phyloP scores from a whole-genome alignment of 2,797 vertebrate species.

The Onychomys torridus region DNA sequence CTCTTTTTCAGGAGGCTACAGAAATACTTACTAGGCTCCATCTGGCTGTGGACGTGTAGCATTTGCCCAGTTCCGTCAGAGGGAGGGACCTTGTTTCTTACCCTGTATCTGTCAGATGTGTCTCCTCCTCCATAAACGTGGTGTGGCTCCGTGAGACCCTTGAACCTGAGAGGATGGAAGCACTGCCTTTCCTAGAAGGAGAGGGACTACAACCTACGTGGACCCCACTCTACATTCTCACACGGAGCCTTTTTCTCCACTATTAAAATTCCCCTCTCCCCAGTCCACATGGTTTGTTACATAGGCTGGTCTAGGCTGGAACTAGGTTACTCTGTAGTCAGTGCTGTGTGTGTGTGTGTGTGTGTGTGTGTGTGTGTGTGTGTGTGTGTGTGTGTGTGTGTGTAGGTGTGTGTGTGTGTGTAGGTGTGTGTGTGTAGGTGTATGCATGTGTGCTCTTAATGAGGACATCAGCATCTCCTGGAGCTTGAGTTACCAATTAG shows the following conservation, averaged over 20 bases:
- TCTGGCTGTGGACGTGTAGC: background rate
- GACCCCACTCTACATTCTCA: background rate
- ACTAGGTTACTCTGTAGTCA: background rate
- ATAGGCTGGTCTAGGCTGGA: background rate
- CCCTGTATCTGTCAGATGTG: background rate
- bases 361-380: accelerated
- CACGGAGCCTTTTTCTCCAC: background rate
- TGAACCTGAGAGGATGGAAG: background rate
- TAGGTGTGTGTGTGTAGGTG: accelerated
- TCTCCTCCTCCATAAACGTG: conserved; percentile 26
- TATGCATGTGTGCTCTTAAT: background rate
- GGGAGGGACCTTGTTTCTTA: background rate
- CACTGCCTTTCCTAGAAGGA: background rate
- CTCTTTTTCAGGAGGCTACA: background rate
- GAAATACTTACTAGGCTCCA: background rate
- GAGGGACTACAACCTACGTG: background rate
- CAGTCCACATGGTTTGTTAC: background rate
- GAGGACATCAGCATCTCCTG: background rate
- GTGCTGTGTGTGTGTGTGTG: background rate
- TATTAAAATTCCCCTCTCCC: background rate
- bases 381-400: background rate
- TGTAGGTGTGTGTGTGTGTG: accelerated
- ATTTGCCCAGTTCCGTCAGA: background rate
- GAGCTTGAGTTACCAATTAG: background rate
- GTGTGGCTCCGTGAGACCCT: background rate